These are phyloP conservation scores for Dynastes maya DNA, from an alignment of 2,888 invertebrate genomes.

Conservation along the genomic window DNA sequence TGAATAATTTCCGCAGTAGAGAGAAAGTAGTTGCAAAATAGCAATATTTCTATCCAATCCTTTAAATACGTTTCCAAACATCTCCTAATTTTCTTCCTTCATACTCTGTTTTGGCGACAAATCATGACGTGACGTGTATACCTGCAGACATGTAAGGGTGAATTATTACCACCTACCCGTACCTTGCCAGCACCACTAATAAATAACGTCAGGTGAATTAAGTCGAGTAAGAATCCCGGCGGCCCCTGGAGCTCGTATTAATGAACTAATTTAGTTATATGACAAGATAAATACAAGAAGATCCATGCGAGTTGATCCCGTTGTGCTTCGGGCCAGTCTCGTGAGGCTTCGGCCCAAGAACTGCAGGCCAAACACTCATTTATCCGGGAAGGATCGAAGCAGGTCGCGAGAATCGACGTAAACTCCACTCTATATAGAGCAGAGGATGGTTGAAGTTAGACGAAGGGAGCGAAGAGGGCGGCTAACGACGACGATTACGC, in stretches of 20 bases:
- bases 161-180: constrained; percentile 9
- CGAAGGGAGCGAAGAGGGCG: constrained; percentile 18
- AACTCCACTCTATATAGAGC: background rate
- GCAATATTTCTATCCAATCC: too few relatives aligned
- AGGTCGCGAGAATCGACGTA: constrained; percentile 44
- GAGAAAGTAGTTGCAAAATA: too few relatives aligned
- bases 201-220: constrained; percentile 50
- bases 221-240: constrained; percentile 45
- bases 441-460: constrained; percentile 9
- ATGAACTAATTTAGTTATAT: constrained; percentile 69
- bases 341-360: constrained; percentile 67
- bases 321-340: constrained; percentile 63
- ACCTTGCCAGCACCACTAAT: constrained; percentile 23
- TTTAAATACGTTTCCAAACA: background rate
- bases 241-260: constrained; percentile 58
- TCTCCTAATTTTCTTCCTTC: background rate
- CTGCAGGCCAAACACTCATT: constrained; percentile 64
- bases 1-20: too few relatives aligned
- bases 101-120: background rate
- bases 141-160: constrained; percentile 7
- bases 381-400: constrained; percentile 63
- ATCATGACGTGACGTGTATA: constrained; percentile 5
- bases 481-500: constrained; percentile 21
- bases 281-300: constrained; percentile 70
- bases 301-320: constrained; percentile 68